Evolutionary conservation across 2,113 vertebrate species (phyloP), one percentile per base, ranked within the genome.

Genomic region (Deroptyus accipitrinus): DNA sequence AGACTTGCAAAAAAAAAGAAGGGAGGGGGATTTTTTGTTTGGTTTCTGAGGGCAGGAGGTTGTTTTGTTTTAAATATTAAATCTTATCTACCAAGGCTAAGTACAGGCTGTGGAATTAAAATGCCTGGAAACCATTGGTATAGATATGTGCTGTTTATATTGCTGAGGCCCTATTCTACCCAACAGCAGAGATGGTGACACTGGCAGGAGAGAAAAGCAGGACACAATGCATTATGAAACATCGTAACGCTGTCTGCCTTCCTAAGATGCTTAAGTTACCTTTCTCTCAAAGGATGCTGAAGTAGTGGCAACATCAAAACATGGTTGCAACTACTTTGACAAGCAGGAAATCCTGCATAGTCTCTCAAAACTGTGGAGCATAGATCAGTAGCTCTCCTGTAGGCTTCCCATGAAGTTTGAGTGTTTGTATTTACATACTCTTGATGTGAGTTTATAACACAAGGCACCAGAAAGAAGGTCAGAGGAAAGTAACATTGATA

Each of bases 1-100:
- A 19, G 24, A 13, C 13, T 39, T 70, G 4, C 44, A 3, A 31
- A 49, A 49, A 49, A 49, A 30, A n/a, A 39, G 13, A 1, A 0
- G 0, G 1, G 3, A 37, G 35, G 3, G 3, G 7, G 2, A 3
- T n/a, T 31, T 48, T 46, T 62, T 46, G 2, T 27, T 25, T 7
- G 1, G 46, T 57, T 52, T 44, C 2, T 54, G 15, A 23, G 15
- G 13, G 11, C 7, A 2, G 5, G 19, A 67, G 19, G 23, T 87
- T 42, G 11, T n/a, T 74, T 79, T 9, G 1, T 7, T 88, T 87
- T 94, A 25, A 10, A 1, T 66, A 31, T 55, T 74, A 41, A 46
- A 57, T 77, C 37, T 28, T 28, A 31, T 27, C 31, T 88, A 37
- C 41, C n/a, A 57, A 77, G 41, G 49, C 30, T 20, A 23, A 35